phyloP scores from a whole-genome alignment of 2,888 invertebrate species.

The Mamestra brassicae region DNA sequence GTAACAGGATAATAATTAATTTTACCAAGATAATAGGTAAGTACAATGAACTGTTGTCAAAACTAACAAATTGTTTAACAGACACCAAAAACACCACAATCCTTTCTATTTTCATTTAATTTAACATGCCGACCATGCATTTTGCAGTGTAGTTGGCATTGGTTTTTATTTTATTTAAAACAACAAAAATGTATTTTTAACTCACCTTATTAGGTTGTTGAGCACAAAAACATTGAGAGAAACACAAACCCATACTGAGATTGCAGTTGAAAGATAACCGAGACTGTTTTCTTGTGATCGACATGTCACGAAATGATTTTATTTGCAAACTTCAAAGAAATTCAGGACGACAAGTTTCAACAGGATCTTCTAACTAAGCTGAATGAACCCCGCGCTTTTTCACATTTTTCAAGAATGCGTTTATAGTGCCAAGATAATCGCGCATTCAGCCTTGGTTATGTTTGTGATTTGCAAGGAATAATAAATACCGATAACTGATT shows the following conservation, averaged over 20 bases:
- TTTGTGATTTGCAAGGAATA: background rate
- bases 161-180: constrained; percentile 33
- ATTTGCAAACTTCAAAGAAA: constrained; percentile 34
- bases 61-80: background rate
- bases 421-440: background rate
- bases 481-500: background rate
- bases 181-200: constrained; percentile 33
- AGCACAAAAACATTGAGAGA: constrained; percentile 76
- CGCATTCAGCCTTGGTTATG: constrained; percentile 36
- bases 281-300: constrained; percentile 61
- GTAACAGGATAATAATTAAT: background rate
- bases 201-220: constrained; percentile 74
- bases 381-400: constrained; percentile 60
- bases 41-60: no score
- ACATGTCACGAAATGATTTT: constrained; percentile 73
- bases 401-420: constrained; percentile 16
- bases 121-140: background rate
- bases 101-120: constrained; percentile 21
- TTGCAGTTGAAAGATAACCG: constrained; percentile 67
- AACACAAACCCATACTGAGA: constrained; percentile 82
- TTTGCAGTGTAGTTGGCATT: constrained; percentile 27
- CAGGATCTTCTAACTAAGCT: constrained; percentile 61
- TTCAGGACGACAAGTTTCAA: constrained; percentile 71
- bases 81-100: background rate
- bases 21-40: background rate